Evolutionary conservation across 2,888 invertebrate genomes (phyloP).

Genomic region (Polymixis lichenea): DNA sequence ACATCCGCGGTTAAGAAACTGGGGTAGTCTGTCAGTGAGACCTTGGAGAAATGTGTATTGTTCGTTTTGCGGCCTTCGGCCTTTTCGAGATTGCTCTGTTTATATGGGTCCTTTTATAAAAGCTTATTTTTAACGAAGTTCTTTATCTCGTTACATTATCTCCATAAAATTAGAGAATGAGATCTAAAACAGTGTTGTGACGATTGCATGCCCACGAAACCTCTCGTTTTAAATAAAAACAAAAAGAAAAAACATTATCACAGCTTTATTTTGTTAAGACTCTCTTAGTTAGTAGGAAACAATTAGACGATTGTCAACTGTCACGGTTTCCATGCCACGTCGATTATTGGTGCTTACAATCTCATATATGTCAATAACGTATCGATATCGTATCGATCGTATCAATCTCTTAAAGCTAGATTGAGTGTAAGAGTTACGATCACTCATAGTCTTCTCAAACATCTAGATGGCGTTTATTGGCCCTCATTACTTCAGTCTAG

Average conservation of each 20-base stretch:
- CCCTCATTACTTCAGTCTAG: background rate
- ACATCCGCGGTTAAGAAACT: constrained; percentile 35
- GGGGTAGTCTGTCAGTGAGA: constrained; percentile 32
- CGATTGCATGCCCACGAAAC: background rate
- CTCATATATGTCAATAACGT: too few relatives aligned
- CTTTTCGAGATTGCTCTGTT: constrained; percentile 26
- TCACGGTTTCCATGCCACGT: background rate
- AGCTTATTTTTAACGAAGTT: background rate
- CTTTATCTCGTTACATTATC: too few relatives aligned
- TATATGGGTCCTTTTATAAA: constrained; percentile 27
- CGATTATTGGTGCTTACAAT: background rate
- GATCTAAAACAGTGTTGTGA: too few relatives aligned
- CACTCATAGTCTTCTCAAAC: background rate
- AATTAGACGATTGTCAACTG: background rate
- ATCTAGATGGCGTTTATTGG: background rate
- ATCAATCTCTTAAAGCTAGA: background rate
- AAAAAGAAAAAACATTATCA: too few relatives aligned
- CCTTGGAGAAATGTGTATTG: constrained; percentile 35
- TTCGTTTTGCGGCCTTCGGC: constrained; percentile 26
- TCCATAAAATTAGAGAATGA: too few relatives aligned
- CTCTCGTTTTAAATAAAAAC: background rate
- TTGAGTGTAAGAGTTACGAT: background rate
- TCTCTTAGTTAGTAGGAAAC: too few relatives aligned
- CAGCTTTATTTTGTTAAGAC: background rate
- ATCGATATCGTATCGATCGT: too few relatives aligned